Evolutionary conservation across 2,797 vertebrate genomes (phyloP).

Genomic region (Dromococcyx pavoninus): DNA sequence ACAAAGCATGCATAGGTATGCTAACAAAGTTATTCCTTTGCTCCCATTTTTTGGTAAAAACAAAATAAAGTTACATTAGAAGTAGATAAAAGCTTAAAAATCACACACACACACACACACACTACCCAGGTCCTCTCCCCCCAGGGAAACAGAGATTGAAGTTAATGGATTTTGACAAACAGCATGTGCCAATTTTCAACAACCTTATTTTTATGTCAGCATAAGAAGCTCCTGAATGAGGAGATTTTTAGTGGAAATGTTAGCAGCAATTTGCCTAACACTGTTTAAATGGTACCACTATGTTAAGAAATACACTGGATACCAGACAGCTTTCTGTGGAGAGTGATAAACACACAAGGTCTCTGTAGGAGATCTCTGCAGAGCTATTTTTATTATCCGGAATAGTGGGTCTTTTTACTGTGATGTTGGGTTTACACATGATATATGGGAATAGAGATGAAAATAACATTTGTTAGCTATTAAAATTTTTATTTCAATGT

Average conservation of each 20-base stretch:
- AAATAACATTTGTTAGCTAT: neutral
- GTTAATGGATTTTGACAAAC: slow-evolving; percentile 12
- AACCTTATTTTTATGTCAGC: slow-evolving; percentile 40
- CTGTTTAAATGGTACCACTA: neutral
- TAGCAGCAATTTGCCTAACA: slow-evolving; percentile 38
- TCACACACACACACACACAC: no score
- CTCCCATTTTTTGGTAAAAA: neutral
- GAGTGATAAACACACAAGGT: slow-evolving; percentile 5
- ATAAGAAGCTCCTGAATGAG: slow-evolving; percentile 51
- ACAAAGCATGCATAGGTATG: neutral
- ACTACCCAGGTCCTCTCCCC: no score
- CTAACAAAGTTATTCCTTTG: neutral
- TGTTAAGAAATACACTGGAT: slow-evolving; percentile 12
- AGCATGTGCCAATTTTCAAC: slow-evolving; percentile 42
- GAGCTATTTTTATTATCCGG: slow-evolving; percentile 12
- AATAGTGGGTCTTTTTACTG: neutral
- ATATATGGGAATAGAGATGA: neutral
- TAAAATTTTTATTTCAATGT: neutral
- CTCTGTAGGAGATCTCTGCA: slow-evolving; percentile 13
- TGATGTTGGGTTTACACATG: neutral
- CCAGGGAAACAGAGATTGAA: neutral
- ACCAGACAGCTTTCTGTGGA: slow-evolving; percentile 26
- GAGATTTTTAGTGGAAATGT: slow-evolving; percentile 63
- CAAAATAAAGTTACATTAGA: neutral
- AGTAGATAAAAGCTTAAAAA: neutral